A percentile compares a stretch with the other conserved stretches of the same genome.
Conservation (phyloP, 2,888 invertebrate genomes). For the Rapana venosa region DNA sequence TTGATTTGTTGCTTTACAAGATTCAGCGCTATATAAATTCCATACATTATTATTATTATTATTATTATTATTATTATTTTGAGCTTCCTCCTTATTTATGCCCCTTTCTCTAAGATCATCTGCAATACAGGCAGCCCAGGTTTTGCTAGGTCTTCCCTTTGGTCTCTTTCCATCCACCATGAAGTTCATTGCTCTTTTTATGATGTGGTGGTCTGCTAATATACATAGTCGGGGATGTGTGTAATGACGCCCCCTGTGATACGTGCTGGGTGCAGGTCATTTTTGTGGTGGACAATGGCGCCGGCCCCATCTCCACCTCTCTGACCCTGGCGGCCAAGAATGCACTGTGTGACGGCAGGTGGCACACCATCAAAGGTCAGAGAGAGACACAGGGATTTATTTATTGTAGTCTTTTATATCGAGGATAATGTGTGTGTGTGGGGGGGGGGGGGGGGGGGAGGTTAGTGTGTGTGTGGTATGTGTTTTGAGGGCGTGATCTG, state of each 20-base stretch:
- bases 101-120: too few relatives aligned
- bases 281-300: slow-evolving; percentile 81
- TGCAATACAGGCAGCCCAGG: too few relatives aligned
- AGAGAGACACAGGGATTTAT: neutral
- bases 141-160: too few relatives aligned
- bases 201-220: too few relatives aligned
- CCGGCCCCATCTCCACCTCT: slow-evolving; percentile 87
- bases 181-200: too few relatives aligned
- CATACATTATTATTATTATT: too few relatives aligned
- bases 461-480: neutral
- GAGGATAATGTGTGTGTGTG: neutral
- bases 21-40: too few relatives aligned
- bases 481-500: neutral
- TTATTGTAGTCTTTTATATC: neutral
- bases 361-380: slow-evolving; percentile 88
- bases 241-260: too few relatives aligned
- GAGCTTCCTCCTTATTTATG: too few relatives aligned
- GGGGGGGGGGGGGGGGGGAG: slow-evolving; percentile 4
- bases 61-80: too few relatives aligned
- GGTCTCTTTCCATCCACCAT: too few relatives aligned
- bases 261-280: slow-evolving; percentile 59
- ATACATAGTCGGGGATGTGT: neutral
- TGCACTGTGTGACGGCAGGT: slow-evolving; percentile 93
- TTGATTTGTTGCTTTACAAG: too few relatives aligned
- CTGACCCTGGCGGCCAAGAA: slow-evolving; percentile 79